Percentiles rank a stretch among this genome's conserved stretches.
Conservation (phyloP, 2,113 vertebrate species). For the Hirundichthys speculiger region DNA sequence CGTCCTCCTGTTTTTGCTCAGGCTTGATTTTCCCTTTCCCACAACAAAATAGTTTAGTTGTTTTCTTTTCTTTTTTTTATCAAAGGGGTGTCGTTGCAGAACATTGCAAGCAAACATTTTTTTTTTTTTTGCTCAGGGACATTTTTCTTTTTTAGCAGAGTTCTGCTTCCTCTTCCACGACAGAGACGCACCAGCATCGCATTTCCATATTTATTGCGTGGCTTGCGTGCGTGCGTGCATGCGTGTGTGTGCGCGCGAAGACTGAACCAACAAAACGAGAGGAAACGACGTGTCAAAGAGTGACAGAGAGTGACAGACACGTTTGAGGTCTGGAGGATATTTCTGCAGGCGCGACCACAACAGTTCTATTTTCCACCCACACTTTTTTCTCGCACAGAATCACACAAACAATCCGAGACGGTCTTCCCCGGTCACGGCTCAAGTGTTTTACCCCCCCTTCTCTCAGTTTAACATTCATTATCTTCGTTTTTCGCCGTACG, state of each 20-base stretch:
- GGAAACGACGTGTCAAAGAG: slow-evolving; percentile 4
- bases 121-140: slow-evolving; percentile 30
- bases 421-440: slow-evolving; percentile 16
- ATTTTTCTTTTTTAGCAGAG: slow-evolving; percentile 50
- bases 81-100: slow-evolving; percentile 13
- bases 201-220: slow-evolving; percentile 57
- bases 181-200: slow-evolving; percentile 29
- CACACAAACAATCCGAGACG: slow-evolving; percentile 29
- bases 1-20: background rate
- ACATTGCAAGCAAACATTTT: slow-evolving; percentile 16
- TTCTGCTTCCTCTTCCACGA: slow-evolving; percentile 40
- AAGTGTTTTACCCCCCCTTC: slow-evolving; percentile 36
- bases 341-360: slow-evolving; percentile 54
- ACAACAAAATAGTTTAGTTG: slow-evolving; percentile 14
- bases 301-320: slow-evolving; percentile 12
- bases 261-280: slow-evolving; percentile 37
- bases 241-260: no score
- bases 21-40: background rate
- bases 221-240: slow-evolving; percentile 18
- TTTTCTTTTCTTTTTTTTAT: slow-evolving; percentile 13
- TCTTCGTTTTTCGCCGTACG: slow-evolving; percentile 24
- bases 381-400: slow-evolving; percentile 42
- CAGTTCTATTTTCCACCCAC: slow-evolving; percentile 64
- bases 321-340: slow-evolving; percentile 36
- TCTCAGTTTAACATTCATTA: slow-evolving; percentile 26